A percentile compares a stretch with the other conserved stretches of the same genome.
Conservation (phyloP, 2,113 vertebrate genomes). For the Triplophysa dalaica region DNA sequence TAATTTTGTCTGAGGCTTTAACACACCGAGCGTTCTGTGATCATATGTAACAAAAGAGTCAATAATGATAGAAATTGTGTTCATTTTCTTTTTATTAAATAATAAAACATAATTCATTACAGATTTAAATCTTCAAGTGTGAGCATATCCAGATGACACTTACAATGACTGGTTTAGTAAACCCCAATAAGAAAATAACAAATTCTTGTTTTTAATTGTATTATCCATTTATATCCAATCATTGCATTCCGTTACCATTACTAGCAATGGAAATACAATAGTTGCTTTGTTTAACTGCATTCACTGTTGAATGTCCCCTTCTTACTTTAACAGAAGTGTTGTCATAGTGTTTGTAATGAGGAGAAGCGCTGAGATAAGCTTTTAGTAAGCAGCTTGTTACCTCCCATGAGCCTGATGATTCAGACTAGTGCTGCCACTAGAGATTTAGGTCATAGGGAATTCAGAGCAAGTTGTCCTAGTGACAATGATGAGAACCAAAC, state of each 20-base stretch:
- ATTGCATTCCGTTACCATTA: background rate
- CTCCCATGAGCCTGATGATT: slow-evolving; percentile 44
- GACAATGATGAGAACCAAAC: slow-evolving; percentile 31
- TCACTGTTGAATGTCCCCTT: background rate
- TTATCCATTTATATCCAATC: background rate
- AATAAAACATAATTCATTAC: background rate
- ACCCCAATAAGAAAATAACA: background rate
- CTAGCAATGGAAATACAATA: background rate
- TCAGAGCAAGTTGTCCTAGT: slow-evolving; percentile 24
- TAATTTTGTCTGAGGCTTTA: too few species aligned
- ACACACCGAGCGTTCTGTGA: too few species aligned
- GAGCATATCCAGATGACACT: background rate
- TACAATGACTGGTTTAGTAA: background rate
- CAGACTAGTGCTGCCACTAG: slow-evolving; percentile 33
- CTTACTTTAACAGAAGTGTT: background rate
- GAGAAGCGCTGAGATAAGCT: slow-evolving; percentile 32
- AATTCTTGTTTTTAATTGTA: background rate
- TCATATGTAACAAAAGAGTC: too few species aligned
- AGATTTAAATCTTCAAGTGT: background rate
- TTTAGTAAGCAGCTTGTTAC: slow-evolving; percentile 43
- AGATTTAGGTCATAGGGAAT: slow-evolving; percentile 49
- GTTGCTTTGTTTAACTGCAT: background rate
- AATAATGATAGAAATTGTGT: too few species aligned
- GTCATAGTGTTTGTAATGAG: slow-evolving; percentile 3
- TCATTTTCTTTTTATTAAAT: too few species aligned